Evolutionary conservation across 2,888 invertebrate genomes (phyloP).

Genomic region (Callyntrura sp.): DNA sequence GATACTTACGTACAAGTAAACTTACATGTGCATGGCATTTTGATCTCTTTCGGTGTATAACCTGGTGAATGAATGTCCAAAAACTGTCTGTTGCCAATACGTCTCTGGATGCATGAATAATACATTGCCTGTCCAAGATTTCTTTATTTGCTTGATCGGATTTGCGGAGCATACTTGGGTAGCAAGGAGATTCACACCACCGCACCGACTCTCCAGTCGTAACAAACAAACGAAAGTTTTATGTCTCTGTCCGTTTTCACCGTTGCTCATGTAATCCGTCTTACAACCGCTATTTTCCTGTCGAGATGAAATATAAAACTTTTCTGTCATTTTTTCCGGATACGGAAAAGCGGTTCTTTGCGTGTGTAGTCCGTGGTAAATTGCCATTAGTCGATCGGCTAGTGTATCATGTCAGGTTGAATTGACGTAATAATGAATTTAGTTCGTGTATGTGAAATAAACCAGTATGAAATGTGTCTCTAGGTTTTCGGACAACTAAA

Average conservation of each 20-base stretch:
- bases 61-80: too few species aligned
- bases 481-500: slow-evolving; percentile 93
- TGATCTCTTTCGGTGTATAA: too few species aligned
- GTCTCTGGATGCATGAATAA: too few species aligned
- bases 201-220: too few species aligned
- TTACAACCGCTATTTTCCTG: slow-evolving; percentile 31
- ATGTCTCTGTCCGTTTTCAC: not conserved
- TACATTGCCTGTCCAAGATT: slow-evolving; percentile 51
- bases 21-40: too few species aligned
- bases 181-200: not conserved
- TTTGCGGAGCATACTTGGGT: slow-evolving; percentile 46
- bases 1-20: too few species aligned
- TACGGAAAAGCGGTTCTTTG: not conserved
- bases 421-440: too few species aligned
- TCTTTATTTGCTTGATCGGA: slow-evolving; percentile 58
- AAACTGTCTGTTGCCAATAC: too few species aligned
- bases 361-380: slow-evolving; percentile 1
- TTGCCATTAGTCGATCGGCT: too few species aligned
- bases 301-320: slow-evolving; percentile 28
- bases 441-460: too few species aligned
- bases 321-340: slow-evolving; percentile 3
- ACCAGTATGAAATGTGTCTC: not conserved
- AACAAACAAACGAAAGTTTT: slow-evolving; percentile 9
- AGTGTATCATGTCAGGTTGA: too few species aligned
- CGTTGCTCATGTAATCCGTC: slow-evolving; percentile 29